Conservation (phyloP, 2,888 invertebrate species). For the Lymantria monacha region DNA sequence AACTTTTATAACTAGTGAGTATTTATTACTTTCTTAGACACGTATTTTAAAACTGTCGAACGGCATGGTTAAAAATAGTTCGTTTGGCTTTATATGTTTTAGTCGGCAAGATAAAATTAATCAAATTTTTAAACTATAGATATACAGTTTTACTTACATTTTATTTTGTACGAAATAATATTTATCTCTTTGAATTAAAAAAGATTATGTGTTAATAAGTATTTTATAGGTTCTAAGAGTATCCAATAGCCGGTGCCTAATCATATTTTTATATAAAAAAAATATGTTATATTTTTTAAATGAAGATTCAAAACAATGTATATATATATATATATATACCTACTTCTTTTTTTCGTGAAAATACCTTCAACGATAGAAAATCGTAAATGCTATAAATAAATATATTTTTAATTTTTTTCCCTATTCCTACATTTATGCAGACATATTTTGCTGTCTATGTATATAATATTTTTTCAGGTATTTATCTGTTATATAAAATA, state of each 20-base stretch:
- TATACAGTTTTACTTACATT: background rate
- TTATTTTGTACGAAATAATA: background rate
- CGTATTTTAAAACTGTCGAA: constrained; percentile 42
- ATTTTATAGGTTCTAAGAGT: background rate
- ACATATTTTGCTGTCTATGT: too few relatives aligned
- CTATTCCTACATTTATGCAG: too few relatives aligned
- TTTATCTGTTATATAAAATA: too few relatives aligned
- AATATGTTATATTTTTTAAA: too few relatives aligned
- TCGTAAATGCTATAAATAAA: too few relatives aligned
- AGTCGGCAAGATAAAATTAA: background rate
- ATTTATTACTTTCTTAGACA: constrained; percentile 34
- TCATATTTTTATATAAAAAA: too few relatives aligned
- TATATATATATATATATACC: too few relatives aligned
- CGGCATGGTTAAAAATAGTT: constrained; percentile 54
- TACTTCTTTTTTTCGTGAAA: too few relatives aligned
- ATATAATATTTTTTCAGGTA: too few relatives aligned
- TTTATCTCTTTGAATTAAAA: background rate
- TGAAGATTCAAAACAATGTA: too few relatives aligned
- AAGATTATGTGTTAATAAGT: background rate
- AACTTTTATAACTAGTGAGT: constrained; percentile 51
- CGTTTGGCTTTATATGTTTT: constrained; percentile 5
- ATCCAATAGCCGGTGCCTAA: background rate
- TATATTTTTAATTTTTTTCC: too few relatives aligned
- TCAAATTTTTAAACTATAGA: background rate
- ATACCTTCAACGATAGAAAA: too few relatives aligned